Evolutionary conservation across 2,113 vertebrate species (phyloP), one percentile per base, ranked within the genome.

Genomic region (Propithecus coquereli): DNA sequence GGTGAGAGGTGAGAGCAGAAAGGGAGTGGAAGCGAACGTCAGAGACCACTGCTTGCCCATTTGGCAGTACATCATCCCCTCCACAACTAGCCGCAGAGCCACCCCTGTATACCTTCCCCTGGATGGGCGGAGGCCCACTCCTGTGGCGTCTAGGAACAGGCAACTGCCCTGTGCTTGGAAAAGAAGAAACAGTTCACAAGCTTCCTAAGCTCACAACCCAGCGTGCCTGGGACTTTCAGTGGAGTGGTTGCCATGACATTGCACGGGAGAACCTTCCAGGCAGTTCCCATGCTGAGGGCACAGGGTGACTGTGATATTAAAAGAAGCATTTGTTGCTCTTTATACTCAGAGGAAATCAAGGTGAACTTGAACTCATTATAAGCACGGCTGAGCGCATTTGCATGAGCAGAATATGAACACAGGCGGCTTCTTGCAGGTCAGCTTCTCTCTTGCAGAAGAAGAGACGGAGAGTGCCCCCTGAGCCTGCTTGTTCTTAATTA

Each of bases 311-410:
- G 73, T 18, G 50, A 37, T 66, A 70, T 74, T 90, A 80, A 95
- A 89, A 59, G 82, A 50, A 86, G 61, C 3, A 87, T 96, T 54
- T 90, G 94, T 97, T 96, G 83, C 94, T 98, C 47, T 96, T 98
- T 95, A 79, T 94, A 80, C 96, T 94, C 97, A 18, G 82, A 98
- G 98, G 98, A 98, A 98, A 97, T 98, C 98, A 98, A 98, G 97
- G 98, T 96, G 97, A 98, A 98, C 96, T 94, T 94, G 91, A 95
- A 94, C 90, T 87, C 86, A 94, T 97, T 94, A 95, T 87, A 63
- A 92, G 89, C 97, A 71, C 76, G 92, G 66, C 97, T 88, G 96
- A 94, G 94, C 96, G 88, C 87, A 80, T 97, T 94, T 96, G 97
- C 97, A 91, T 0, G 2, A 91, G 89, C 32, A 94, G 96, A 98